These are phyloP conservation scores for Tachystola acroxantha DNA, from an alignment of 2,888 invertebrate genomes.

Conservation along the genomic window DNA sequence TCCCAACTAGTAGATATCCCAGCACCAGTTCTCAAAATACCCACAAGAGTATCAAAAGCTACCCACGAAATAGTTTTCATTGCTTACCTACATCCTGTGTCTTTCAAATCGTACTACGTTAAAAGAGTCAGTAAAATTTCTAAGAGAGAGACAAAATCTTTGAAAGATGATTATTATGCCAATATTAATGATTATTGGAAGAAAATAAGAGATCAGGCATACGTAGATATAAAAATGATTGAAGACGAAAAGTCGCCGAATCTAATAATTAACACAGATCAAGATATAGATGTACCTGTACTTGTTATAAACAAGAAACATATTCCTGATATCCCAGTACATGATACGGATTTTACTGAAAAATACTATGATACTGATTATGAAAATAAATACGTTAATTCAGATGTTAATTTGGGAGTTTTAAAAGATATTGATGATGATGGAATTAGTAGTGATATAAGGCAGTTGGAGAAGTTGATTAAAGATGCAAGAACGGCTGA, in stretches of 20 bases:
- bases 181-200: constrained; percentile 32
- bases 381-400: background rate
- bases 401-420: constrained; percentile 24
- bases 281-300: background rate
- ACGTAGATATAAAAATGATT: constrained; percentile 28
- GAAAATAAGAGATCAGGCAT: constrained; percentile 20
- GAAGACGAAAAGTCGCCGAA: constrained; percentile 14
- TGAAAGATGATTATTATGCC: constrained; percentile 18
- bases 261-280: background rate
- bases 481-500: constrained; percentile 14
- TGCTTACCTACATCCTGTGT: constrained; percentile 82
- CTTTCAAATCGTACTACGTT: constrained; percentile 81
- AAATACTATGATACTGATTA: background rate
- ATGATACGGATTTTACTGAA: background rate
- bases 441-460: constrained; percentile 16
- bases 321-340: background rate
- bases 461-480: constrained; percentile 28
- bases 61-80: constrained; percentile 84
- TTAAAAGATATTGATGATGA: constrained; percentile 15
- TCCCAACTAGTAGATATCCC: constrained; percentile 82
- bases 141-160: background rate
- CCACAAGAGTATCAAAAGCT: constrained; percentile 80
- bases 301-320: background rate
- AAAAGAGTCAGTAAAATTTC: constrained; percentile 20
- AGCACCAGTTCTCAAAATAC: constrained; percentile 67